Evolutionary conservation across 2,113 vertebrate genomes (phyloP), one percentile per base, ranked within the genome.

Genomic region (Struthidea cinerea): DNA sequence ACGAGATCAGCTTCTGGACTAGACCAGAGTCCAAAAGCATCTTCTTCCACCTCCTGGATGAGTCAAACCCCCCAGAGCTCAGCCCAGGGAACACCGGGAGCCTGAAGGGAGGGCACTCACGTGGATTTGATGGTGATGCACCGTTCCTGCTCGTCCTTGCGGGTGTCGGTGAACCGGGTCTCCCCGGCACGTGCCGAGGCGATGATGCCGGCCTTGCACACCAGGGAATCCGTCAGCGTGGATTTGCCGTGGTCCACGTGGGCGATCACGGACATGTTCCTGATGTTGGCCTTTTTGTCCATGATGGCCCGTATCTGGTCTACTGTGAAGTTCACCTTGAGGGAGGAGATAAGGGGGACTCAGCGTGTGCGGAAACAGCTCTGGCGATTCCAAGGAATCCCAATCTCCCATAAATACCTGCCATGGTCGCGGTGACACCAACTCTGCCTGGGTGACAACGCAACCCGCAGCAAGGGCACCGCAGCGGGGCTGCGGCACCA

Each of bases 81-180:
- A 42, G 65, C 67, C 0, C 17, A 15, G 59, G 3, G 28, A 71
- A 3, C 16, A 7, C 22, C 0, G 59, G 19, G 12, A 14, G 44
- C 7, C 18, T 0, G 22, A 11, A 16, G 27, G 16, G 15, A 22
- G 46, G 18, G 35, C 9, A 95, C 99, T 98, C 94, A 99, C 99
- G 99, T 99, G 7, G 99, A 99, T 81, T 99, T 99, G 97, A 99
- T 99, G 94, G 99, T 99, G 91, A 99, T 99, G 89, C 99, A 99
- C 13, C 99, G 98, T 8, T 99, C 99, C 97, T 99, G 99, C 81
- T 99, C 99, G 6, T 99, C 99, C 96, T 99, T 99, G 17, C 99
- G 98, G 0, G 99, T 99, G 98, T 99, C 99, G 0, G 99, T 99
- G 97, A 99, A 99, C 4, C 99, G 98, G 0, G 99, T 99, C 97